Conservation (phyloP, 37 sponge, comb jelly and placozoan species). For the Chondrilla cf. caribensis region DNA sequence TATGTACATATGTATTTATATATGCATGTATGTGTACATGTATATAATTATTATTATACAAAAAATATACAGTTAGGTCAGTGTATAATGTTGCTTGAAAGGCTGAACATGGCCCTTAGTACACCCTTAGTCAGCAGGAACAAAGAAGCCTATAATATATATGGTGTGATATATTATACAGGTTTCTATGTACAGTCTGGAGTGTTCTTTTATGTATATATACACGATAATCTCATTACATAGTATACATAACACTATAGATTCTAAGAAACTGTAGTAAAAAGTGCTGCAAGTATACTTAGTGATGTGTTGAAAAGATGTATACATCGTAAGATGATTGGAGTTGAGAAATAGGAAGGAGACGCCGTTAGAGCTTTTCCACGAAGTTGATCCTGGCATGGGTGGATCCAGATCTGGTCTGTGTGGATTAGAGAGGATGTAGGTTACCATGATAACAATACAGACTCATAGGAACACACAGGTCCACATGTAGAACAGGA, state of each 20-base stretch:
- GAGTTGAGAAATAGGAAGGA: background rate
- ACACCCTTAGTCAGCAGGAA: too few relatives aligned
- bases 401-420: conserved; percentile 70
- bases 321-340: background rate
- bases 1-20: too few relatives aligned
- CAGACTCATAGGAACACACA: background rate
- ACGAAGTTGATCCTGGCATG: conserved; percentile 80
- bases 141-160: too few relatives aligned
- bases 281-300: background rate
- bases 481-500: too few relatives aligned
- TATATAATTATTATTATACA: too few relatives aligned
- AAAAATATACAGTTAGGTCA: too few relatives aligned
- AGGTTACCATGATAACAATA: background rate
- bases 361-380: conserved; percentile 60
- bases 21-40: too few relatives aligned
- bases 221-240: background rate
- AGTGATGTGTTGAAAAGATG: background rate
- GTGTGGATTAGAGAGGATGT: background rate
- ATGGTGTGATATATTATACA: too few relatives aligned
- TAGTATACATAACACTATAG: background rate
- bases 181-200: too few relatives aligned
- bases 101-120: too few relatives aligned
- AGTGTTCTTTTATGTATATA: background rate
- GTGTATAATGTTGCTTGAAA: too few relatives aligned
- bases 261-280: background rate